These are phyloP conservation scores for Hyalella azteca DNA, from an alignment of 2,888 invertebrate genomes.

Conservation along the genomic window DNA sequence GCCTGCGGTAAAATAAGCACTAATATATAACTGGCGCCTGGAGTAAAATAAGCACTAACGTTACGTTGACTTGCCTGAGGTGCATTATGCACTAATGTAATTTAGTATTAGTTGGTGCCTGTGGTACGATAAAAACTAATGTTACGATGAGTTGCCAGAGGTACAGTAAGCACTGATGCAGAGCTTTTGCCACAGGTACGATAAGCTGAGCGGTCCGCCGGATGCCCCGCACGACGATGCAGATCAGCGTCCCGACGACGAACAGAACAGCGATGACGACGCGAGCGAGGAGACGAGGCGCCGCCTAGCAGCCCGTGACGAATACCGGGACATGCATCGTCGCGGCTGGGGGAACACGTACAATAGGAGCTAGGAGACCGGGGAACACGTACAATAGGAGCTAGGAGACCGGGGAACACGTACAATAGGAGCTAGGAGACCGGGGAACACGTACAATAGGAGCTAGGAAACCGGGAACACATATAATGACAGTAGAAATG, in stretches of 20 bases:
- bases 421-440: too few species aligned
- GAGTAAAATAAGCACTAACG: too few species aligned
- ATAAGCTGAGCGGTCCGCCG: conserved; percentile 43
- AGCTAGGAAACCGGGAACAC: too few species aligned
- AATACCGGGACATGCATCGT: conserved; percentile 55
- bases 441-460: too few species aligned
- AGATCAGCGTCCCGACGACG: conserved; percentile 66
- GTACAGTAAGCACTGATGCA: background rate
- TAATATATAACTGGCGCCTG: too few species aligned
- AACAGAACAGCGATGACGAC: conserved; percentile 68
- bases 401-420: too few species aligned
- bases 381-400: conserved; percentile 23
- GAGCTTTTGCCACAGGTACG: background rate
- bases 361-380: conserved; percentile 57
- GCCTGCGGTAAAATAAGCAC: too few species aligned
- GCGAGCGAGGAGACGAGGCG: conserved; percentile 71
- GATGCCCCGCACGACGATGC: conserved; percentile 59
- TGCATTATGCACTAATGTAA: background rate
- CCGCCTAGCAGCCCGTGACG: conserved; percentile 47
- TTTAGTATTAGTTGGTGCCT: too few species aligned
- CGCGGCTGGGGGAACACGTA: conserved; percentile 57
- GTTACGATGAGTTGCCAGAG: background rate
- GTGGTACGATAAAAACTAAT: too few species aligned
- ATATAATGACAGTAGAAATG: too few species aligned
- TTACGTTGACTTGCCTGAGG: background rate